Evolutionary conservation across 1,140 invertebrate genomes (phyloP).

Genomic region (Mya arenaria): DNA sequence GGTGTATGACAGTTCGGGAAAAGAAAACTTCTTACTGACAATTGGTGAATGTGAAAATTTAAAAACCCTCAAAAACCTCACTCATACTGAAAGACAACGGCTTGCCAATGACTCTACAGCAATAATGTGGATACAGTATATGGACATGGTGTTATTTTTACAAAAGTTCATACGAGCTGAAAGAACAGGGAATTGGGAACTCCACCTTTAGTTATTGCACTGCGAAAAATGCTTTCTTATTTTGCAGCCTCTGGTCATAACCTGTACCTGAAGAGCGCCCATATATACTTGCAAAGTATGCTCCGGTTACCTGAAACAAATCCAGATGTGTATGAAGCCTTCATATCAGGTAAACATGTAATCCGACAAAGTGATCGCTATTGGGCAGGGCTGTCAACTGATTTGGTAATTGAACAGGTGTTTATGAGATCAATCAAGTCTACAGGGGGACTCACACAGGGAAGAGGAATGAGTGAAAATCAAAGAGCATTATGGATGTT

Average conservation of each 20-base stretch:
- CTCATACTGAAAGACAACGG: background rate
- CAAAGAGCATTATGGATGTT: slow-evolving; percentile 9
- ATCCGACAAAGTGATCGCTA: slow-evolving; percentile 72
- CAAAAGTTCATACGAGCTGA: slow-evolving; percentile 65
- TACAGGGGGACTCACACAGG: slow-evolving; percentile 36
- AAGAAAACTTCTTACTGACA: background rate
- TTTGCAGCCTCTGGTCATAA: slow-evolving; percentile 75
- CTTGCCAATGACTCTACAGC: slow-evolving; percentile 9
- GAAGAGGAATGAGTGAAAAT: slow-evolving; percentile 45
- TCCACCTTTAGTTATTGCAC: slow-evolving; percentile 30
- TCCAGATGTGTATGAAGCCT: slow-evolving; percentile 15
- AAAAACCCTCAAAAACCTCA: background rate
- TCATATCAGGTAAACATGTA: slow-evolving; percentile 51
- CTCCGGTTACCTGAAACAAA: slow-evolving; percentile 7
- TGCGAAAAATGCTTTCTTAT: slow-evolving; percentile 78
- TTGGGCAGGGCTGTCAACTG: slow-evolving; percentile 79
- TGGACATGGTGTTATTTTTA: slow-evolving; percentile 66
- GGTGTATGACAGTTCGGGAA: background rate
- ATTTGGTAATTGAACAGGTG: slow-evolving; percentile 74
- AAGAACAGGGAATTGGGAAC: slow-evolving; percentile 67
- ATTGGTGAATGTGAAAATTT: background rate
- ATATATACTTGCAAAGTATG: slow-evolving; percentile 54
- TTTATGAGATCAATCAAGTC: slow-evolving; percentile 58
- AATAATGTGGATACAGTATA: slow-evolving; percentile 66
- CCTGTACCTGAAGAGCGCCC: slow-evolving; percentile 44